These are phyloP conservation scores for Struthidea cinerea DNA, from an alignment of 2,113 vertebrate genomes.

Conservation along the genomic window DNA sequence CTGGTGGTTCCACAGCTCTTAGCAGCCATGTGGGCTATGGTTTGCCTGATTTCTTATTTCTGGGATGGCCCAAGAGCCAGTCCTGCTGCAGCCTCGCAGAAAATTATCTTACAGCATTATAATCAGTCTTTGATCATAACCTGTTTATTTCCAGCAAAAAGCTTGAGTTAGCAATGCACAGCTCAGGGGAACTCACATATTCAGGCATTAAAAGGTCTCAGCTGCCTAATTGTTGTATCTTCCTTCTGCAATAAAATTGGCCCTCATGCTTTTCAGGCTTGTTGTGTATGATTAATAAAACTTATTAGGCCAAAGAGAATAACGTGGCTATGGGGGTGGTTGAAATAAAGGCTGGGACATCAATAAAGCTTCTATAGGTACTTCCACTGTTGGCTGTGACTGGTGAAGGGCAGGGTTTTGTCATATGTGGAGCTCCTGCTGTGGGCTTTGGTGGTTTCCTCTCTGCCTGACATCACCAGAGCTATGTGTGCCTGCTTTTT, in stretches of 20 bases:
- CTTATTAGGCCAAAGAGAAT: background rate
- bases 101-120: background rate
- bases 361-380: background rate
- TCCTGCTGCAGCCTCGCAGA: background rate
- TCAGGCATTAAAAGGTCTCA: background rate
- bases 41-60: background rate
- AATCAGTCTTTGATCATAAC: background rate
- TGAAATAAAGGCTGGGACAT: background rate
- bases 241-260: background rate
- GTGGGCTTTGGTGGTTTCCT: background rate
- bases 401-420: background rate
- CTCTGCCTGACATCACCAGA: background rate
- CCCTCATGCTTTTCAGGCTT: background rate
- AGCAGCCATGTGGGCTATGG: background rate
- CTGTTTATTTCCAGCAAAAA: background rate
- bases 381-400: background rate
- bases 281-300: background rate
- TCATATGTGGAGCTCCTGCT: rapidly evolving
- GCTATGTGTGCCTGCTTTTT: rapidly evolving
- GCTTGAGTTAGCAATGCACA: background rate
- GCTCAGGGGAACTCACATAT: background rate
- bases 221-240: background rate
- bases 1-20: background rate
- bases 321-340: background rate
- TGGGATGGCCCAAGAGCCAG: background rate